Evolutionary conservation across 2,888 invertebrate species (phyloP).

Genomic region (Xestoiulus laeticollis): DNA sequence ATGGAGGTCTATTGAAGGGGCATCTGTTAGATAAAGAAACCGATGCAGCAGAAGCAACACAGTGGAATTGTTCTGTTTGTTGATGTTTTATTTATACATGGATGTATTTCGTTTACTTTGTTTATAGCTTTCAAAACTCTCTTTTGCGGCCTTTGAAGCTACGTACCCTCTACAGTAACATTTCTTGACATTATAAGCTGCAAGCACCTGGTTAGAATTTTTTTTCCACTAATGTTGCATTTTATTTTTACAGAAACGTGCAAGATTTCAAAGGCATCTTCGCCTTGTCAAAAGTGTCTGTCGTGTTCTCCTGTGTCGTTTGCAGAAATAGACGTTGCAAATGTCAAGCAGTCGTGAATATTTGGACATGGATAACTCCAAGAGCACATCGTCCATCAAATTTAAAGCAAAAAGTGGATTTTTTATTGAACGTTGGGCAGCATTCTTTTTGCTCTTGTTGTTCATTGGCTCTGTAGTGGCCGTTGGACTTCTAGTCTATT

Average conservation of each 20-base stretch:
- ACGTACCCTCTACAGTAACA: not conserved
- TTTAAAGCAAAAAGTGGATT: conserved; percentile 73
- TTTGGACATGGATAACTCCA: conserved; percentile 71
- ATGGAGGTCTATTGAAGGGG: conserved; percentile 21
- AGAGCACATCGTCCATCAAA: conserved; percentile 68
- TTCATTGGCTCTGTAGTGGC: conserved; percentile 74
- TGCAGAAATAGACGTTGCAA: not conserved
- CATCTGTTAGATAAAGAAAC: not conserved
- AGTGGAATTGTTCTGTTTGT: conserved; percentile 12
- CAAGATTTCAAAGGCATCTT: not conserved
- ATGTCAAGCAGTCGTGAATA: conserved; percentile 62
- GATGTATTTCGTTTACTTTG: conserved; percentile 3
- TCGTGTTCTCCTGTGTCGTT: not conserved
- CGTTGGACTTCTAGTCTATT: conserved; percentile 79
- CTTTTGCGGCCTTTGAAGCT: not conserved
- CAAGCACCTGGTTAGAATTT: not conserved
- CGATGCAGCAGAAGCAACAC: not conserved
- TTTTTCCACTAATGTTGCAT: not conserved
- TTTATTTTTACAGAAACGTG: not conserved
- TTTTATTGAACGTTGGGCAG: conserved; percentile 73
- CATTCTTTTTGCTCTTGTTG: conserved; percentile 70
- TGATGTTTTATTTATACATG: not conserved
- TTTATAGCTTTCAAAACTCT: not conserved
- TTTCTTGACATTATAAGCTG: not conserved
- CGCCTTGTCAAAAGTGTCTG: not conserved